phyloP scores from a whole-genome alignment of 2,888 invertebrate genomes.

The Euclidia mi region DNA sequence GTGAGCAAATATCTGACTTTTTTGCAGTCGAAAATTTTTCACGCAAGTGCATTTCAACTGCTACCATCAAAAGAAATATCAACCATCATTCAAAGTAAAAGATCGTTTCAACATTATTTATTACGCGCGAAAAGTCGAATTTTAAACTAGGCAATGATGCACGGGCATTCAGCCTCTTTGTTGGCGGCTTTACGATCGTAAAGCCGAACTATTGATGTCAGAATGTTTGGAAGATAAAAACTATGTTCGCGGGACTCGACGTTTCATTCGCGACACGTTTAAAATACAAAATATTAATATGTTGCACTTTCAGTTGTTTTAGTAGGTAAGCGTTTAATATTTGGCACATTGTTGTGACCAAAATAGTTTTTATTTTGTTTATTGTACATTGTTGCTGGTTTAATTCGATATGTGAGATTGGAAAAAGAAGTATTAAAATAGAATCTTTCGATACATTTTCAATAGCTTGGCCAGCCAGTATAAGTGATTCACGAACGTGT shows the following conservation, averaged over 20 bases:
- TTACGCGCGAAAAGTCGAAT: conserved; percentile 39
- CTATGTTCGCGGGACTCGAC: conserved; percentile 4
- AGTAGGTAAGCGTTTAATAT: conserved; percentile 25
- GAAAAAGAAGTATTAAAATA: neutral
- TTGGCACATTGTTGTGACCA: conserved; percentile 46
- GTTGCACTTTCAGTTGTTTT: conserved; percentile 13
- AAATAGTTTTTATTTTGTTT: conserved; percentile 39
- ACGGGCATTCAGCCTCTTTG: conserved; percentile 41
- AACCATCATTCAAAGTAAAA: neutral
- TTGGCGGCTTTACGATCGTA: conserved; percentile 41
- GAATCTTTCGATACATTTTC: neutral
- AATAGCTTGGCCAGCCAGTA: too few relatives aligned
- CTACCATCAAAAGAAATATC: too few relatives aligned
- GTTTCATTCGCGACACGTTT: conserved; percentile 27
- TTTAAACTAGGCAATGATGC: conserved; percentile 44
- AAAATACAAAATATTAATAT: conserved; percentile 26
- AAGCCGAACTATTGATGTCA: conserved; percentile 37
- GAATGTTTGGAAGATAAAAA: conserved; percentile 44
- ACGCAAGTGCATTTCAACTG: too few relatives aligned
- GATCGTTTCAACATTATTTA: conserved; percentile 38
- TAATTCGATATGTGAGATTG: neutral
- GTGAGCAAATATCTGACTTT: neutral
- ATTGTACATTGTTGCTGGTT: conserved; percentile 14
- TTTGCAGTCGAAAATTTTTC: neutral
- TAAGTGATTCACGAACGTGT: neutral